These are phyloP conservation scores for Phoxinus phoxinus DNA, from an alignment of 2,113 vertebrate species.

Conservation along the genomic window DNA sequence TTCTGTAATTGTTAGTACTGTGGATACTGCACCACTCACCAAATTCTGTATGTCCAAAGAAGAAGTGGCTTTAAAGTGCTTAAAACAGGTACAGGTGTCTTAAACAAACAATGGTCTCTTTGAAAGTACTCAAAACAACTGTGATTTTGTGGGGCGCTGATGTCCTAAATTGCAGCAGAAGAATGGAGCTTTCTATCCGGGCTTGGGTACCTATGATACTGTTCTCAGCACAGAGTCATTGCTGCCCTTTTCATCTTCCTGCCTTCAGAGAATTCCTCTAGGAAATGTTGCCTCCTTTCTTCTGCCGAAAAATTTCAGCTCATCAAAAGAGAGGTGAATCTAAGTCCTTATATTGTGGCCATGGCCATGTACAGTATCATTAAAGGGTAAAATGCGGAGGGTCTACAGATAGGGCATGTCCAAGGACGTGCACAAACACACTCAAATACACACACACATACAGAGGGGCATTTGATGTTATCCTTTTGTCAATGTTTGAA, in stretches of 20 bases:
- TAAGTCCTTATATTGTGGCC: slow-evolving; percentile 78
- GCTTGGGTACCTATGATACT: slow-evolving; percentile 81
- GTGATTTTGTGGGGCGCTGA: slow-evolving; percentile 77
- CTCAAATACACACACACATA: slow-evolving; percentile 59
- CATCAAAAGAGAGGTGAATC: slow-evolving; percentile 97
- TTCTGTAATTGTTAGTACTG: not conserved
- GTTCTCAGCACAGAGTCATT: slow-evolving; percentile 81
- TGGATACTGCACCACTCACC: slow-evolving; percentile 20
- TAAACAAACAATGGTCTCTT: slow-evolving; percentile 67
- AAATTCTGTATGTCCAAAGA: slow-evolving; percentile 61
- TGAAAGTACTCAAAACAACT: slow-evolving; percentile 75
- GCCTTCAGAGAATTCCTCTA: slow-evolving; percentile 82
- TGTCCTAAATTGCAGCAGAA: slow-evolving; percentile 83
- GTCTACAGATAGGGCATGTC: slow-evolving; percentile 36
- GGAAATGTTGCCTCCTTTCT: slow-evolving; percentile 81
- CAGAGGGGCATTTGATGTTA: slow-evolving; percentile 88
- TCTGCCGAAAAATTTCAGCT: slow-evolving; percentile 88
- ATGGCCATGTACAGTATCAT: slow-evolving; percentile 71
- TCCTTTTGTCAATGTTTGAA: slow-evolving; percentile 83
- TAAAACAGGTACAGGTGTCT: slow-evolving; percentile 71
- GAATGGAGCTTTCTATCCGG: slow-evolving; percentile 79
- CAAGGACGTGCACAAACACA: slow-evolving; percentile 51
- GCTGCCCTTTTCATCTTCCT: slow-evolving; percentile 90
- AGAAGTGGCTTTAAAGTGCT: slow-evolving; percentile 66
- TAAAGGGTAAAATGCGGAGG: slow-evolving; percentile 67